Percentiles rank a stretch among this genome's conserved stretches.
These are phyloP conservation scores for Phlogophora meticulosa DNA, from an alignment of 2,888 invertebrate genomes.

Conservation along the genomic window DNA sequence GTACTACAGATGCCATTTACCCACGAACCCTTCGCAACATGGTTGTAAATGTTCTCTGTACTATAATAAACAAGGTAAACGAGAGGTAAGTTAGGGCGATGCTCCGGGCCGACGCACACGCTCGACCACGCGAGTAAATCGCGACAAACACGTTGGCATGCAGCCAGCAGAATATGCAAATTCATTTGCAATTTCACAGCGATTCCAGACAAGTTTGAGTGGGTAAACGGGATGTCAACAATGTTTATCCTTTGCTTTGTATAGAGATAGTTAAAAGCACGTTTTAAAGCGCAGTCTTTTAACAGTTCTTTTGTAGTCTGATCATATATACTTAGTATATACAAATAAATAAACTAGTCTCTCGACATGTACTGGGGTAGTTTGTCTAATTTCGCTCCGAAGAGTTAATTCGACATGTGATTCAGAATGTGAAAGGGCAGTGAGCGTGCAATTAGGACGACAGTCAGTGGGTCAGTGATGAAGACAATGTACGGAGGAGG, in stretches of 20 bases:
- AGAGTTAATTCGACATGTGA: constrained; percentile 74
- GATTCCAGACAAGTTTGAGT: constrained; percentile 73
- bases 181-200: constrained; percentile 82
- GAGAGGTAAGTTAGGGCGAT: constrained; percentile 67
- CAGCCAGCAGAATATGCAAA: constrained; percentile 84
- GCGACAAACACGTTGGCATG: constrained; percentile 78
- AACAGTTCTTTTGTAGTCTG: constrained; percentile 30
- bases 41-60: constrained; percentile 22
- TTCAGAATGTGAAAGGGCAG: constrained; percentile 80
- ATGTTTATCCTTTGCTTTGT: constrained; percentile 66
- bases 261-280: constrained; percentile 46
- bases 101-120: constrained; percentile 67
- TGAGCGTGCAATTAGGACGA: constrained; percentile 75
- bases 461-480: constrained; percentile 78
- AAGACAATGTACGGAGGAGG: constrained; percentile 66
- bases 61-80: constrained; percentile 60
- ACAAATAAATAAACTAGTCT: constrained; percentile 5
- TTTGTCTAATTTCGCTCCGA: constrained; percentile 27
- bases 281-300: constrained; percentile 29
- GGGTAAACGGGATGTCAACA: constrained; percentile 76
- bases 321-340: too few species aligned
- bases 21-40: not conserved
- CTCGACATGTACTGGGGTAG: not conserved
- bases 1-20: not conserved
- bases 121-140: constrained; percentile 66